Evolutionary conservation across 2,113 vertebrate genomes (phyloP).

Genomic region (Rana temporaria): DNA sequence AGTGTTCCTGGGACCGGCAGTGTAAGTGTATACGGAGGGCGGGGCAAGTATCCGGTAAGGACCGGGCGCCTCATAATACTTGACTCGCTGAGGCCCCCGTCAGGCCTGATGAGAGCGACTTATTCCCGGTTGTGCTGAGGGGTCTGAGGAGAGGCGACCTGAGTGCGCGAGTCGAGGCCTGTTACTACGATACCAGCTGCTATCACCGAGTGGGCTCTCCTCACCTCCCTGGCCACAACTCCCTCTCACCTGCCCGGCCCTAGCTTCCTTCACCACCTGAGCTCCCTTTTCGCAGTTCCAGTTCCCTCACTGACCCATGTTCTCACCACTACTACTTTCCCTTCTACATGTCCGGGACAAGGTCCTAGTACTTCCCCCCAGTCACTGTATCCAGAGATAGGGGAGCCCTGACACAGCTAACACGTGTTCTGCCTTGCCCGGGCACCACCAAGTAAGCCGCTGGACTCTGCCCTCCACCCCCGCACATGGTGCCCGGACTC

Average conservation of each 20-base stretch:
- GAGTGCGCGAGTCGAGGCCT: not conserved
- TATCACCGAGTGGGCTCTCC: not conserved
- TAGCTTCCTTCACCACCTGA: no score
- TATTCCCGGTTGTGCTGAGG: not conserved
- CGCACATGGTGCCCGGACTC: not conserved
- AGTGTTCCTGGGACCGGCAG: conserved; percentile 15
- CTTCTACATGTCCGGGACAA: no score
- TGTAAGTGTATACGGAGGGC: conserved; percentile 59
- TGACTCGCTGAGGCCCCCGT: not conserved
- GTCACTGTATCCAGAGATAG: not conserved
- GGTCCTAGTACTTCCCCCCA: no score
- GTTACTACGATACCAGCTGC: not conserved
- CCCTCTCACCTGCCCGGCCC: no score
- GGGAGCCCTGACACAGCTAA: no score
- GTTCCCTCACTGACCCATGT: no score
- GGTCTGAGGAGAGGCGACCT: no score
- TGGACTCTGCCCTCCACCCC: no score
- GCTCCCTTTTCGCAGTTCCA: no score
- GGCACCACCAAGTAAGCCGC: no score
- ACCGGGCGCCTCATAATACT: not conserved
- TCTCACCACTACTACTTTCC: not conserved
- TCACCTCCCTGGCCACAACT: no score
- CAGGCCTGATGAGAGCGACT: conserved; percentile 4
- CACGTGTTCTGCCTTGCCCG: no score
- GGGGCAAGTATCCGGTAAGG: not conserved